Base-by-base conservation (phyloP, 2,888 invertebrate species). In the Torymus texanus region DNA sequence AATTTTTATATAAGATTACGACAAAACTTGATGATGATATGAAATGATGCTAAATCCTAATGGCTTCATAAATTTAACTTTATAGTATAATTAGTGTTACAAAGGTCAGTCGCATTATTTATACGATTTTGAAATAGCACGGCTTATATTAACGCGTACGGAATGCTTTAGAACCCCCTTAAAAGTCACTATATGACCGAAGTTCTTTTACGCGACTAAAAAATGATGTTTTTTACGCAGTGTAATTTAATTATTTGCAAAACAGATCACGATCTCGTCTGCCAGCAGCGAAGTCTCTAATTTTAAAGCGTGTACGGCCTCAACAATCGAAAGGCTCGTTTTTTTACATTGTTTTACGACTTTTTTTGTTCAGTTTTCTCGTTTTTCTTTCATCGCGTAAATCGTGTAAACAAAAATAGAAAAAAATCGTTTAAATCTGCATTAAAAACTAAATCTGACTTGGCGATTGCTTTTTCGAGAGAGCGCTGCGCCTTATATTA, bases 361-460 rank as follows among this genome's bases (percentile, higher is more conserved):
- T 68, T 74, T 71, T 66, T 71, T 62, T 68, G 10, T 2, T 50
- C 58, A 14, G 1, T 58, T 53, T 78, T 51, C 29, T 13, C 24
- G 29, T 53, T 76, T 41, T 63, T 71, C 16, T 51, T 50, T 41
- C 13, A 71, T 72, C 29, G 61, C 71, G 29, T 66, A 55, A 66
- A 78, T 12, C 41, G 55, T 66, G n/a, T 73, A 79, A 74, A 74
- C 11, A 62, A 77, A 70, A 77, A 70, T 68, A 74, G 16, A 77
- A 66, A 79, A 74, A 74, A 71, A 53, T 62, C 29, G 12, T 63
- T 59, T 53, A 74, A 21, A 11, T 61, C 10, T 55, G 18, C 63
- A 58, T 70, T 79, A 82, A 72, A 59, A 79, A 75, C 72, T 74
- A 82, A 82, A 75, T 72, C 56, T 79, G 70, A 76, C 67, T 76